Conservation (phyloP, 2,888 invertebrate species). For the Aricia artaxerxes region DNA sequence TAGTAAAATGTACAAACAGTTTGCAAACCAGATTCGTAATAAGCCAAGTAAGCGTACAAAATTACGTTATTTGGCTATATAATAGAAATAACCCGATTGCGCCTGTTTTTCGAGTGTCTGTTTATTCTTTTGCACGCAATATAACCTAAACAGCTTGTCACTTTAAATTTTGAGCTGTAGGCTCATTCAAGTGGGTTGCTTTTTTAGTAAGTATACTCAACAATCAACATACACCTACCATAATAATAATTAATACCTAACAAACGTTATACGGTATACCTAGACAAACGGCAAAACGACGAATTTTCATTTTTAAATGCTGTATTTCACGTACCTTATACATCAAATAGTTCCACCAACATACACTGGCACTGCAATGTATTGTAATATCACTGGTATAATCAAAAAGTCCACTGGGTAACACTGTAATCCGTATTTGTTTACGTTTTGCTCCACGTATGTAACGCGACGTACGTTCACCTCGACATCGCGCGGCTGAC, state of each 20-base stretch:
- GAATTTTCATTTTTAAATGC: background rate
- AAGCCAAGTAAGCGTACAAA: constrained; percentile 13
- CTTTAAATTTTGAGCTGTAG: background rate
- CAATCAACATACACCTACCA: background rate
- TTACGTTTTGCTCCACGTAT: constrained; percentile 52
- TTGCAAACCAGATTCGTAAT: constrained; percentile 21
- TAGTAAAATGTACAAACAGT: constrained; percentile 7
- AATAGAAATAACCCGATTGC: background rate
- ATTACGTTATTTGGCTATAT: background rate
- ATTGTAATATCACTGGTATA: constrained; percentile 27
- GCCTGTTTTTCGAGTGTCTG: background rate
- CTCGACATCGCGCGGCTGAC: constrained; percentile 47
- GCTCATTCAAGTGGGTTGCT: background rate
- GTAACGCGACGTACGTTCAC: constrained; percentile 46
- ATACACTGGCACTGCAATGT: background rate
- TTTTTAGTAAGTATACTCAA: background rate
- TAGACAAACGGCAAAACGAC: background rate
- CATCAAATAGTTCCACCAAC: background rate
- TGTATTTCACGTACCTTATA: background rate
- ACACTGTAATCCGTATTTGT: constrained; percentile 50
- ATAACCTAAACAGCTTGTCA: background rate
- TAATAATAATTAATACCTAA: background rate
- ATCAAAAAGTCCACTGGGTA: constrained; percentile 36
- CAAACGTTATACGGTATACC: background rate
- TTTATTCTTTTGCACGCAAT: background rate